Percentiles rank a stretch among this genome's conserved stretches.
Evolutionary conservation across 37 sponge, comb jelly and placozoan genomes (phyloP).

Genomic region (Theonella swinhoei): DNA sequence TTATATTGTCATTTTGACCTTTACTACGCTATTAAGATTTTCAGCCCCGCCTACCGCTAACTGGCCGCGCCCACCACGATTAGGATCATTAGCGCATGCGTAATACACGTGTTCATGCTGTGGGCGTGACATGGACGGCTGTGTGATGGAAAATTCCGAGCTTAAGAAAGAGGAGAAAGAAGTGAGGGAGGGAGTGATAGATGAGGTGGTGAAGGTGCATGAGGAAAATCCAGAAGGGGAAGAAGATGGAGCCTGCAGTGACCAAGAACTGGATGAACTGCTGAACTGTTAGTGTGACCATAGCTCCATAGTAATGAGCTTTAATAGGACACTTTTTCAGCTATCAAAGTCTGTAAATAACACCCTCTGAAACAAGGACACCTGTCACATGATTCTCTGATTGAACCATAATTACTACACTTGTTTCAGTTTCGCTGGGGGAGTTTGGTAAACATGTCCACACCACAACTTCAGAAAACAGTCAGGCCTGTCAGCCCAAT

Average conservation of each 20-base stretch:
- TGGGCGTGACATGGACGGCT: neutral
- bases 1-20: too few species aligned
- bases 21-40: neutral
- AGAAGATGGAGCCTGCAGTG: slow-evolving; percentile 17
- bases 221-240: neutral
- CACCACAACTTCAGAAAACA: neutral
- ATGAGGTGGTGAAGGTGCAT: neutral
- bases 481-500: neutral
- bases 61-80: neutral
- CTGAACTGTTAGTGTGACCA: slow-evolving; percentile 42
- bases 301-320: neutral
- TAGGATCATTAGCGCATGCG: neutral
- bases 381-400: too few species aligned
- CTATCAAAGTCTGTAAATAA: too few species aligned
- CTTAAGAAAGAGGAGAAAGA: neutral
- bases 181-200: slow-evolving; percentile 6
- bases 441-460: slow-evolving; percentile 80
- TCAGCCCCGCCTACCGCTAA: neutral
- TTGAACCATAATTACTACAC: neutral
- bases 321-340: too few species aligned
- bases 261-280: slow-evolving; percentile 73
- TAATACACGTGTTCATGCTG: neutral
- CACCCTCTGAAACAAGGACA: too few species aligned
- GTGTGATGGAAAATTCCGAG: neutral
- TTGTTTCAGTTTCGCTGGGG: slow-evolving; percentile 49